phyloP scores from a whole-genome alignment of 2,797 vertebrate species.

The Leptatherina wallacei region DNA sequence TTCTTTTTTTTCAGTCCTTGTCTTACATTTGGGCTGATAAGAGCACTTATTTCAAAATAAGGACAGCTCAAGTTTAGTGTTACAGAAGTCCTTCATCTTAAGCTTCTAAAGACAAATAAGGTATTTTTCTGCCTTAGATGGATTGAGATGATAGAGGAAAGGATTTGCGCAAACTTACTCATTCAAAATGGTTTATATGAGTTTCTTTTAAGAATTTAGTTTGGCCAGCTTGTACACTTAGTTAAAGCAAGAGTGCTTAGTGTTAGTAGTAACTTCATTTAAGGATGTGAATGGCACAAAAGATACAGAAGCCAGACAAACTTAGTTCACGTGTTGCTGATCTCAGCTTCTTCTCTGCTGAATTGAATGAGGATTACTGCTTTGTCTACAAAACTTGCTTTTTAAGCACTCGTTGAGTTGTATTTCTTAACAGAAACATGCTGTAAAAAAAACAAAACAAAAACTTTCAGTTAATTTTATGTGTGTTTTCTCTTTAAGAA shows the following conservation, averaged over 20 bases:
- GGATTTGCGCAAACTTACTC: not conserved
- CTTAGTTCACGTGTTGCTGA: slow-evolving; percentile 38
- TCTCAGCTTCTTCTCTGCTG: slow-evolving; percentile 52
- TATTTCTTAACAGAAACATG: slow-evolving; percentile 25
- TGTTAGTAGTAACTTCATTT: slow-evolving; percentile 3
- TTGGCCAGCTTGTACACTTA: not conserved
- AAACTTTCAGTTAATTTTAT: slow-evolving; percentile 17
- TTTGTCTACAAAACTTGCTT: slow-evolving; percentile 45
- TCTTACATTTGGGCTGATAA: slow-evolving; percentile 18
- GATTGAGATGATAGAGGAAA: not conserved
- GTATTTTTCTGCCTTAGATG: not conserved
- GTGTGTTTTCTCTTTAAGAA: slow-evolving; percentile 44
- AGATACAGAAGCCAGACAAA: slow-evolving; percentile 23
- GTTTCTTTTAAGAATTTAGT: not conserved
- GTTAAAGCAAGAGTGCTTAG: not conserved
- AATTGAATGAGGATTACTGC: slow-evolving; percentile 36
- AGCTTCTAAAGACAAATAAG: slow-evolving; percentile 7
- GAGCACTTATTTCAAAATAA: slow-evolving; percentile 20
- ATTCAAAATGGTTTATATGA: not conserved
- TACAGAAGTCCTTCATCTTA: not conserved
- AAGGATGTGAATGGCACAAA: not conserved
- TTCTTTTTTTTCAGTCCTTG: slow-evolving; percentile 22
- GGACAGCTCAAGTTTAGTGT: not conserved
- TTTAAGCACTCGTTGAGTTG: slow-evolving; percentile 52
- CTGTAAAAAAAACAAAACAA: not conserved